Evolutionary conservation across 2,113 vertebrate species (phyloP).

Genomic region (Stictonetta naevosa): DNA sequence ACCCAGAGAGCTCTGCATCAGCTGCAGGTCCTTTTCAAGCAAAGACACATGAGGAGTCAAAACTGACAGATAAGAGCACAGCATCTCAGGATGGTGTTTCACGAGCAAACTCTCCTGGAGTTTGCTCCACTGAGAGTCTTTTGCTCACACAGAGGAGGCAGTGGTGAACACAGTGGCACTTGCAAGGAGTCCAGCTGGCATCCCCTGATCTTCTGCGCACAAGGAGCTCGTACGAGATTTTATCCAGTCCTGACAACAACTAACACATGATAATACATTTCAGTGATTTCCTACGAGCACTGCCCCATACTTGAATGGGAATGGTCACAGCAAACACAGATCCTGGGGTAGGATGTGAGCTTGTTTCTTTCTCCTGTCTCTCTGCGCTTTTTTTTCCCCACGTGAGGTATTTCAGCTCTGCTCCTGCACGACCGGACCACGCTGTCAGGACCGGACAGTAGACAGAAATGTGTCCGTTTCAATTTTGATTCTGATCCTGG

Average conservation of each 20-base stretch:
- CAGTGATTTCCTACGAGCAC: neutral
- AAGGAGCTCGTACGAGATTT: neutral
- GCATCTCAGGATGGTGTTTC: fast-evolving
- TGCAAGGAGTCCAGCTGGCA: neutral
- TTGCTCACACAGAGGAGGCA: neutral
- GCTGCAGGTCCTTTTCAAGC: neutral
- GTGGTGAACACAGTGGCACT: neutral
- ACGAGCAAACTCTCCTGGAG: neutral
- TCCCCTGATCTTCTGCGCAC: neutral
- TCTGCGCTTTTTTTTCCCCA: neutral
- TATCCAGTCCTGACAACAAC: neutral
- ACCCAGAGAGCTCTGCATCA: neutral
- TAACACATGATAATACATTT: neutral
- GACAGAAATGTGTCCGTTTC: slow-evolving; percentile 62
- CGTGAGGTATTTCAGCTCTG: slow-evolving; percentile 14
- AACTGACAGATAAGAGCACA: neutral
- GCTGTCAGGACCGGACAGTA: slow-evolving; percentile 13
- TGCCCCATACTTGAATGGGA: neutral
- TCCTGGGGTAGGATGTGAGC: neutral
- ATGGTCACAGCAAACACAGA: neutral
- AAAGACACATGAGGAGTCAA: neutral
- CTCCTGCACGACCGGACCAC: neutral
- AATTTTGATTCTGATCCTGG: slow-evolving; percentile 37
- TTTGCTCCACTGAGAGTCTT: neutral
- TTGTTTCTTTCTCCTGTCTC: neutral